Percentiles rank a stretch among this genome's conserved stretches.
These are phyloP conservation scores for Beaufortia kweichowensis DNA, from an alignment of 2,113 vertebrate species.

Conservation along the genomic window DNA sequence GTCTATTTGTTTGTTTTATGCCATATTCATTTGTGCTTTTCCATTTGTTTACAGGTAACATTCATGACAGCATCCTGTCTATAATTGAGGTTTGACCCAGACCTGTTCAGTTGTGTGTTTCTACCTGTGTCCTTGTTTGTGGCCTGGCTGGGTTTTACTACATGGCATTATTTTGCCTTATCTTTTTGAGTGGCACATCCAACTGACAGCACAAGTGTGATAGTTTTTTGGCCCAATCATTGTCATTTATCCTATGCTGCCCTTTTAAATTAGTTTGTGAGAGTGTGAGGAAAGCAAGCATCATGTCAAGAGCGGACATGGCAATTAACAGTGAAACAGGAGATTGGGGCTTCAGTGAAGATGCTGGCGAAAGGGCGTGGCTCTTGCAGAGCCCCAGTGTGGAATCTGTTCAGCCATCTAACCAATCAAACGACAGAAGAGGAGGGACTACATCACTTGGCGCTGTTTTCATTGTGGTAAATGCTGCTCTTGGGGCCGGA, in stretches of 20 bases:
- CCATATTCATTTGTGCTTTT: background rate
- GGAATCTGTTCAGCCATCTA: constrained; percentile 66
- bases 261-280: background rate
- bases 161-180: background rate
- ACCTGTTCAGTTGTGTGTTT: constrained; percentile 2
- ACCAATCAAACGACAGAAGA: constrained; percentile 48
- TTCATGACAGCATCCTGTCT: background rate
- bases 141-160: constrained; percentile 10
- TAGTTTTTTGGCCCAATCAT: no score
- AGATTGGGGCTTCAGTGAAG: constrained; percentile 78
- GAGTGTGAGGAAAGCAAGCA: background rate
- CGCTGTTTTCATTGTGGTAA: constrained; percentile 94
- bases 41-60: background rate
- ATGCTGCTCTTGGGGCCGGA: constrained; percentile 91
- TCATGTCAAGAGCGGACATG: constrained; percentile 70
- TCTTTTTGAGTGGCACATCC: background rate
- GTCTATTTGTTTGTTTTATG: background rate
- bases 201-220: constrained; percentile 2
- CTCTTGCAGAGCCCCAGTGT: constrained; percentile 91
- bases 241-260: background rate
- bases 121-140: constrained; percentile 10
- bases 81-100: background rate
- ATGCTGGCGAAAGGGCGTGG: constrained; percentile 85
- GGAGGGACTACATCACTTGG: constrained; percentile 76
- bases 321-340: constrained; percentile 82